Percentiles rank a stretch among this genome's conserved stretches.
phyloP scores from a whole-genome alignment of 1,140 invertebrate genomes.

The Cheumatopsyche charites region DNA sequence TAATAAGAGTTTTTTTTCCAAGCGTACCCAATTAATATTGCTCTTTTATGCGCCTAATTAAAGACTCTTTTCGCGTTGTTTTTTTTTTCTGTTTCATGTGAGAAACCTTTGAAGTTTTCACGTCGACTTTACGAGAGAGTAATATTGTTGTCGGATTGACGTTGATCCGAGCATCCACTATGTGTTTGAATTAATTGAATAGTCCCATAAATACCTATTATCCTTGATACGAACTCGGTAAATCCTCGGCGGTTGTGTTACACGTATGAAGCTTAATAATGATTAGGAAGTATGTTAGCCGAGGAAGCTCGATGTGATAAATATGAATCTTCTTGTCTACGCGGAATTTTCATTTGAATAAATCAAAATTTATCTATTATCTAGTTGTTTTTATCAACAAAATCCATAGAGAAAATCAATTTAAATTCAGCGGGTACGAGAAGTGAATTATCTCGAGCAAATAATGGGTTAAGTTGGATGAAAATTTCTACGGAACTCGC shows the following conservation, averaged over 20 bases:
- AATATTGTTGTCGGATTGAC: no score
- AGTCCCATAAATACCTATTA: slow-evolving; percentile 12
- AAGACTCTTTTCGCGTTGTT: no score
- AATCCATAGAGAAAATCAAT: no score
- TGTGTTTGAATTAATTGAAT: slow-evolving; percentile 6
- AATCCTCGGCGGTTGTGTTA: slow-evolving; percentile 1
- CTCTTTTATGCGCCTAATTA: no score
- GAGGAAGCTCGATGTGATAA: not conserved
- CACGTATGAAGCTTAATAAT: not conserved
- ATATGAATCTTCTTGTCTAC: not conserved
- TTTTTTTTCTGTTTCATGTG: no score
- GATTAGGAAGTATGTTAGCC: not conserved
- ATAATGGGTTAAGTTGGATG: slow-evolving; percentile 14
- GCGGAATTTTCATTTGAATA: no score
- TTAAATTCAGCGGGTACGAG: not conserved
- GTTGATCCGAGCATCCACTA: not conserved
- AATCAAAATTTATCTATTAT: no score
- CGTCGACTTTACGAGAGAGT: no score
- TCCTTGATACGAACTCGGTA: not conserved
- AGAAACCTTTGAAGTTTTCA: no score
- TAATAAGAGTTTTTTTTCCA: no score
- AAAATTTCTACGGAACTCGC: not conserved
- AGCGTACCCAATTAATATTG: no score
- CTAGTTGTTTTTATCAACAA: no score
- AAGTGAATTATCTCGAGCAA: slow-evolving; percentile 6